Evolutionary conservation across 2,113 vertebrate species (phyloP).

Genomic region (Sturnus vulgaris): DNA sequence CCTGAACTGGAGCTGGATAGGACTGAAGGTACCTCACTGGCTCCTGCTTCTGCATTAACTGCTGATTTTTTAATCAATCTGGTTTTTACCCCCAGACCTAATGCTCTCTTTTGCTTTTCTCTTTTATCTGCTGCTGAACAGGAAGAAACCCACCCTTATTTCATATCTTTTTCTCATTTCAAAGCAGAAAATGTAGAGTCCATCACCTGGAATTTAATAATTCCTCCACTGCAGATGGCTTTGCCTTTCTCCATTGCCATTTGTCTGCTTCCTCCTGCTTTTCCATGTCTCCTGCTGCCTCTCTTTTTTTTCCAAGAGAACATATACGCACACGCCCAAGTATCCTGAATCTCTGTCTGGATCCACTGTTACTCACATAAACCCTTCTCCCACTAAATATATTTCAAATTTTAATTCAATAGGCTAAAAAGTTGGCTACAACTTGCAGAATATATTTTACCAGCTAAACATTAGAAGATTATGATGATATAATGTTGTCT

Average conservation of each 20-base stretch:
- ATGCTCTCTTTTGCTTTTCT: not conserved
- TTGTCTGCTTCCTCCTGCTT: not conserved
- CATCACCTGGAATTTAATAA: not conserved
- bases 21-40: not conserved
- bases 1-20: not conserved
- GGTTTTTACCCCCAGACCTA: not conserved
- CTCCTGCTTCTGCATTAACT: not conserved
- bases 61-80: not conserved
- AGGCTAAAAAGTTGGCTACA: not conserved
- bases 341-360: not conserved
- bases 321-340: not conserved
- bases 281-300: not conserved
- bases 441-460: not conserved
- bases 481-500: conserved; percentile 20
- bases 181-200: not conserved
- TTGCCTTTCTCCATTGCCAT: not conserved
- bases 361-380: not conserved
- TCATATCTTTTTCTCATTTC: not conserved
- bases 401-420: not conserved
- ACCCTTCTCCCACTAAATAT: not conserved
- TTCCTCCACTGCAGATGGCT: not conserved
- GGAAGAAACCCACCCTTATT: not conserved
- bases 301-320: not conserved
- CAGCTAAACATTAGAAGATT: not conserved
- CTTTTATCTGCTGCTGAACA: not conserved